Evolutionary conservation across 2,113 vertebrate species (phyloP), one percentile per base, ranked within the genome.

Genomic region (Esox niger): DNA sequence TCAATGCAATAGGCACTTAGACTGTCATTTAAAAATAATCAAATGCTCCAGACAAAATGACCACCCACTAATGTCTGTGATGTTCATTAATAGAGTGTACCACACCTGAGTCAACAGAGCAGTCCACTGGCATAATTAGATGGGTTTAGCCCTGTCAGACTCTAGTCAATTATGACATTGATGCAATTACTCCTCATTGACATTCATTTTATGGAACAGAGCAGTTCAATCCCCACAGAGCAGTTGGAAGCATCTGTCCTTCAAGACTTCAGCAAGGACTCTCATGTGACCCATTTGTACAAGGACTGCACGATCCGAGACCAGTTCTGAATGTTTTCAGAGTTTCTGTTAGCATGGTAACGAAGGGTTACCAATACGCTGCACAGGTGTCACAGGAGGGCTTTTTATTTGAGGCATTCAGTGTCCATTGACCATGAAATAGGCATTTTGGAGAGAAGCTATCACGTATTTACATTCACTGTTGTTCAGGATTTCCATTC

Each of bases 21-120:
- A 52, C 33, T 70, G 68, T 75, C 67, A 66, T 56, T 76, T 66
- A 81, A 35, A 38, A 62, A 29, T 68, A 76, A 76, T 70, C 20
- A 25, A 64, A 62, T 13, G 10, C 54, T 57, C 60, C 10, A 29
- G 66, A 68, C 26, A 70, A 65, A 79, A 78, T 64, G 69, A 66
- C 76, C 87, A 79, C 70, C 82, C 82, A 82, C 75, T 69, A 76
- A 71, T 76, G 73, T 27, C 73, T 81, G 75, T 23, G 56, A 43
- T 63, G 72, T 58, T 76, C 79, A 77, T 84, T 81, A 79, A 80
- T 57, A 68, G 74, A 73, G 80, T 23, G 56, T 79, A 56, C 29
- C 62, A 68, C 87, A 89, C 85, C 88, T 89, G 84, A 86, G 78
- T 88, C 85, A 88, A 91, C 87, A 88, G 47, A 76, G 25, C 62